These are phyloP conservation scores for Sebastes fasciatus DNA, from an alignment of 2,113 vertebrate genomes.

Conservation along the genomic window DNA sequence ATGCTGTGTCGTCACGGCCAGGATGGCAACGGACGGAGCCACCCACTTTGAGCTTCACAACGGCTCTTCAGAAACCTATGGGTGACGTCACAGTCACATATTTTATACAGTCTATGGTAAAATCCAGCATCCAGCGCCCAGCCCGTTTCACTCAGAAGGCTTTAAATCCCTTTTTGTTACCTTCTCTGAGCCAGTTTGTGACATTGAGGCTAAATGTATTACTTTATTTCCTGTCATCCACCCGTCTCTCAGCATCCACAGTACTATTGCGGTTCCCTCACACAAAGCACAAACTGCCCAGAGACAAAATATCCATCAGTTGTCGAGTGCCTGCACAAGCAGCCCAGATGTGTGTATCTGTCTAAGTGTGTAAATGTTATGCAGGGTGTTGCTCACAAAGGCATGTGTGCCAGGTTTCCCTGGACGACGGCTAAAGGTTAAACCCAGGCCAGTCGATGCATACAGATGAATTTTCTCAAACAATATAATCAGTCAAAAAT, in stretches of 20 bases:
- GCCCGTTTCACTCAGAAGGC: not conserved
- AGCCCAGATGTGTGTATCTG: constrained; percentile 3
- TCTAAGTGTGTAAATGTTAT: constrained; percentile 15
- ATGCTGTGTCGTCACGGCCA: too few relatives aligned
- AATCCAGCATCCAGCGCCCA: not conserved
- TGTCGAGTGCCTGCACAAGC: constrained; percentile 5
- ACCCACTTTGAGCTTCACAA: too few relatives aligned
- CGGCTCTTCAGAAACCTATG: too few relatives aligned
- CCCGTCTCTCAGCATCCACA: not conserved
- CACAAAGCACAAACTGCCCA: not conserved
- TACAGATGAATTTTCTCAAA: constrained; percentile 11
- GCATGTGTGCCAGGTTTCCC: constrained; percentile 11
- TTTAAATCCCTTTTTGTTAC: not conserved
- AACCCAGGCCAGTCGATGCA: not conserved
- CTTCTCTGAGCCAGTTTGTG: not conserved
- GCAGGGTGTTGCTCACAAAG: constrained; percentile 6
- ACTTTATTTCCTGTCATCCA: not conserved
- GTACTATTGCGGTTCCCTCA: not conserved
- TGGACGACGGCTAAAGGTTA: constrained; percentile 26
- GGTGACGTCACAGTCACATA: too few relatives aligned
- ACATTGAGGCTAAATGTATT: not conserved
- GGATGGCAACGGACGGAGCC: too few relatives aligned
- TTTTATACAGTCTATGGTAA: too few relatives aligned
- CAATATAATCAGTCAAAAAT: not conserved
- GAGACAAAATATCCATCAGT: not conserved